Base-by-base conservation (phyloP, 2,113 vertebrate genomes). In the Diadophis punctatus region DNA sequence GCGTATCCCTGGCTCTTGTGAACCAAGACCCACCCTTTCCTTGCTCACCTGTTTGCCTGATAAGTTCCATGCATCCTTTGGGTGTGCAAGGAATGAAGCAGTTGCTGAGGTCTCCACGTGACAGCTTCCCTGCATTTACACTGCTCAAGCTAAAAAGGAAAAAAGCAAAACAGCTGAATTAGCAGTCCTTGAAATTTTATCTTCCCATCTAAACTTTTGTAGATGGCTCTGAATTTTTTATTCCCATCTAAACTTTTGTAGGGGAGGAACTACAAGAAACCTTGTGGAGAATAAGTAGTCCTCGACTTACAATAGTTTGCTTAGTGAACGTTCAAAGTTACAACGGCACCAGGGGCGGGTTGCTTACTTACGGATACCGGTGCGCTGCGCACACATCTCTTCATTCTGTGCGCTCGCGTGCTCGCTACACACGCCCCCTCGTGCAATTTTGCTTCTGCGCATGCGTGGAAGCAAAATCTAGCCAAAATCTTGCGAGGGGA, bases 31-130 rank as follows among this genome's bases (percentile, higher is more conserved):
- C 6, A 22, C 22, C 27, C 27, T 22, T 49, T 63, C 39, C 8
- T 52, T 46, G 43, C 87, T 95, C 94, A 99, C 99, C 99, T 93
- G 99, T 99, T 95, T 98, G 97, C 95, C 96, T 98, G 98, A 99
- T 99, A 86, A 99, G 98, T 96, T 99, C 98, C 98, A 99, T 98
- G 97, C 99, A 99, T 95, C 99, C 99, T 95, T 99, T 99, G 12
- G 99, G 99, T 0, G 99, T 99, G 96, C 99, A 99, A 1, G 99
- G 99, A 94, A 99, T 98, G 97, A 99, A 99, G 95, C 99, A 99
- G 97, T 99, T 98, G 3, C 96, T 97, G 20, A 99, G 96, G 94
- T 99, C 98, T 34, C 99, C 99, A 92, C 99, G 98, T 27, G 99
- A 98, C 56, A 99, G 98, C 90, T 99, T 99, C 88, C 99, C 99